A percentile compares a stretch with the other conserved stretches of the same genome.
These are phyloP conservation scores for Lophius piscatorius DNA, from an alignment of 2,113 vertebrate species.

Conservation along the genomic window DNA sequence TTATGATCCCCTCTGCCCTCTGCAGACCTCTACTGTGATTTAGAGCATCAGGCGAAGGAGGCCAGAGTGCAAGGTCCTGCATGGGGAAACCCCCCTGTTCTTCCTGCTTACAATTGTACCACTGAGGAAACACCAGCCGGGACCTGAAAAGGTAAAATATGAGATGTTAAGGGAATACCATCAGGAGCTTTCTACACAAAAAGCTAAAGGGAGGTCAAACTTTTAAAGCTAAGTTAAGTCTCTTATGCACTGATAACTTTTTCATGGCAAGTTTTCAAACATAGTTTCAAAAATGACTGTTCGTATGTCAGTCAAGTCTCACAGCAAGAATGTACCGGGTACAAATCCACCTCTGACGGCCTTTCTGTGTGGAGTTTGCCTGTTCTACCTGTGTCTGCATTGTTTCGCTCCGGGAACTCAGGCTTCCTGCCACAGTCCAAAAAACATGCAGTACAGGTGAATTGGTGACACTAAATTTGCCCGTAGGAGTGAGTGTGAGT, in stretches of 20 bases:
- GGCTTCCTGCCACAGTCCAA: too few relatives aligned
- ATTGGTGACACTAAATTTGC: too few relatives aligned
- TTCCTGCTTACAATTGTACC: slow-evolving; percentile 49
- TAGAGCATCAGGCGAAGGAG: slow-evolving; percentile 36
- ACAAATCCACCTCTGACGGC: too few relatives aligned
- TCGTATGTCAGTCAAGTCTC: background rate
- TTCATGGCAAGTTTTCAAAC: background rate
- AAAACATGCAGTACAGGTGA: too few relatives aligned
- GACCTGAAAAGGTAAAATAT: slow-evolving; percentile 22
- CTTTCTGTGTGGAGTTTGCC: too few relatives aligned
- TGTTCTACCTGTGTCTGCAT: too few relatives aligned
- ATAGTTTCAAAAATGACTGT: too few relatives aligned
- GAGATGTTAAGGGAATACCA: slow-evolving; percentile 27
- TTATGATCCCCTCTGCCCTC: slow-evolving; percentile 65
- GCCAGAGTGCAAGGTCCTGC: slow-evolving; percentile 2
- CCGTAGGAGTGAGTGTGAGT: too few relatives aligned
- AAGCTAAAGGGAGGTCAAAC: slow-evolving; percentile 11
- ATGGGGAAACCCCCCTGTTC: slow-evolving; percentile 29
- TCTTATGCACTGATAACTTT: slow-evolving; percentile 6
- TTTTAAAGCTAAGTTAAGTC: background rate
- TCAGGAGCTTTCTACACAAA: slow-evolving; percentile 5
- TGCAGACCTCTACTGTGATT: slow-evolving; percentile 60
- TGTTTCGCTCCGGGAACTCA: too few relatives aligned
- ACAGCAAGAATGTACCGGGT: too few relatives aligned
- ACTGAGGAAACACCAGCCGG: slow-evolving; percentile 39